Conservation (phyloP, 2,888 invertebrate genomes). For the Standfussiana lucernea region DNA sequence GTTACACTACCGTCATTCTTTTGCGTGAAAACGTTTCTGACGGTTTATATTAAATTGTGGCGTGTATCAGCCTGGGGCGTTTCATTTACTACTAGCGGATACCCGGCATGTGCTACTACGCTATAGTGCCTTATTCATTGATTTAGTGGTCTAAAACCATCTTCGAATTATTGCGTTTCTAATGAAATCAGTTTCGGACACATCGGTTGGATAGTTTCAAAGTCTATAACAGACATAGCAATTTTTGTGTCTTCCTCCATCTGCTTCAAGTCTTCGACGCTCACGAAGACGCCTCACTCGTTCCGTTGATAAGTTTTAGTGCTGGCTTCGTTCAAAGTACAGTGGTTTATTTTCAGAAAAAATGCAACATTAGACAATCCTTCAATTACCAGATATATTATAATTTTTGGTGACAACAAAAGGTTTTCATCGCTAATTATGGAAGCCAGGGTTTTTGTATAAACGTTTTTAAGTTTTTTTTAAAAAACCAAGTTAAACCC, state of each 20-base stretch:
- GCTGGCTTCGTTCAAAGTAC: background rate
- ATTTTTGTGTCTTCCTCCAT: too few relatives aligned
- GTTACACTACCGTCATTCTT: background rate
- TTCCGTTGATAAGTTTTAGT: background rate
- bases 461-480: too few relatives aligned
- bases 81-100: too few relatives aligned
- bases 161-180: too few relatives aligned
- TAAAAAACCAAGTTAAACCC: conserved; percentile 25
- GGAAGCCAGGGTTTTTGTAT: background rate
- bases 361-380: background rate
- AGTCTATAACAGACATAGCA: too few relatives aligned
- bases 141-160: too few relatives aligned
- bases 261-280: background rate
- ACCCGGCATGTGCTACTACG: too few relatives aligned
- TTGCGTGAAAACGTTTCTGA: background rate
- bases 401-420: background rate
- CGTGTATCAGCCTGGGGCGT: background rate
- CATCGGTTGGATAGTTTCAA: too few relatives aligned
- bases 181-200: too few relatives aligned
- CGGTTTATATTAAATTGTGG: background rate
- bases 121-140: too few relatives aligned
- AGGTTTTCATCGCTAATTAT: background rate
- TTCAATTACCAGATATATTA: background rate
- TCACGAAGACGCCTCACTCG: background rate
- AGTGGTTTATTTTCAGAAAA: background rate